Percentiles rank a stretch among this genome's conserved stretches.
Evolutionary conservation across 64 coral and sea anemone genomes (phyloP).

Genomic region (Anthopleura sola): DNA sequence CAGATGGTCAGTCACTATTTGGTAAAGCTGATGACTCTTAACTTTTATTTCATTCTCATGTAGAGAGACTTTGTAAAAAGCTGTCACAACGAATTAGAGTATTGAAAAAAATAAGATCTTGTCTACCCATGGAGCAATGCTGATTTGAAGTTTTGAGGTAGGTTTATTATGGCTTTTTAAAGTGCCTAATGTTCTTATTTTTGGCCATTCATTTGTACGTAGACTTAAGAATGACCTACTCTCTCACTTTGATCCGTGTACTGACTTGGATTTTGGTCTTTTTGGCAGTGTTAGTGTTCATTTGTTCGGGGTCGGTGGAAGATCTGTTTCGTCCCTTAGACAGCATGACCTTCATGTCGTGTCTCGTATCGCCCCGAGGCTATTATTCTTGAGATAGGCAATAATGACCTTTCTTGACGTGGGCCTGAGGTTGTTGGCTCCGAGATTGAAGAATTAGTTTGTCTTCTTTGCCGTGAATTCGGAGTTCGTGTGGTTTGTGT

Average conservation of each 20-base stretch:
- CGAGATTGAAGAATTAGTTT: background rate
- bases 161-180: too few relatives aligned
- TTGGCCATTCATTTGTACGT: too few relatives aligned
- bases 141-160: too few relatives aligned
- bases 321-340: background rate
- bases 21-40: conserved; percentile 3
- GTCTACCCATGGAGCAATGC: too few relatives aligned
- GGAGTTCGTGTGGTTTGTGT: background rate
- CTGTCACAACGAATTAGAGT: too few relatives aligned
- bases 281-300: background rate
- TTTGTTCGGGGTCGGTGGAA: background rate
- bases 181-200: too few relatives aligned
- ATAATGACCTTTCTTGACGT: background rate
- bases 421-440: background rate
- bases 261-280: background rate
- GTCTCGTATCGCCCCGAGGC: background rate
- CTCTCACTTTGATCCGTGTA: too few relatives aligned
- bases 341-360: background rate
- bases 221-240: too few relatives aligned
- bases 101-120: too few relatives aligned
- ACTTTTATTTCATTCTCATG: too few relatives aligned
- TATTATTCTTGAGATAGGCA: conserved; percentile 20
- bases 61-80: too few relatives aligned
- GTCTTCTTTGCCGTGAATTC: background rate
- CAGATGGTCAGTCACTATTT: background rate